Evolutionary conservation across 2,113 vertebrate species (phyloP), one percentile per base, ranked within the genome.

Genomic region (Catharus minimus): DNA sequence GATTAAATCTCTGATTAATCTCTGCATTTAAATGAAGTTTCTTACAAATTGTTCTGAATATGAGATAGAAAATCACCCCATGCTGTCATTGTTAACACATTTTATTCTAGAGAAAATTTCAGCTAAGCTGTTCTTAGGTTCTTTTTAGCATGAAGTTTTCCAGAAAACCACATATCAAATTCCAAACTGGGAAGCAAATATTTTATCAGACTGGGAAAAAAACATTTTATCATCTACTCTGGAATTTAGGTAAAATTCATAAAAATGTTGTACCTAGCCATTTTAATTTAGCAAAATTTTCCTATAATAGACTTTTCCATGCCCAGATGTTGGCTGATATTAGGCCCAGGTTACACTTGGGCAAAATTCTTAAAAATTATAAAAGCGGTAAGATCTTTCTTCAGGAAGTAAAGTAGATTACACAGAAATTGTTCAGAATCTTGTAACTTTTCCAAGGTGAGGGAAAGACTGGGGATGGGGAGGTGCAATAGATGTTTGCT

Each of bases 1-100:
- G 76, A 91, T 85, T 93, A 91, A 86, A 90, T 83, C 43, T 73
- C 68, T 90, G 87, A 89, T 89, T 84, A 71, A 71, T 86, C 24
- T 77, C 39, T 90, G 77, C 61, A 75, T 93, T 88, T 90, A 81
- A 88, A 88, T 86, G 36, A 83, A 58, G 27, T 66, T 95, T 90
- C 65, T 79, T 81, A 60, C 30, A 74, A 92, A 83, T 74, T 88
- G 66, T 71, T 83, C 72, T 47, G 50, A 80, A 55, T 80, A 74
- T 39, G 30, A 28, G 50, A 64, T 30, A 69, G 32, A 77, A 88
- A 86, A 74, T 62, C 30, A 84, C 5, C 11, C 11, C 3, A 47
- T 86, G 74, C 76, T 71, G 58, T 83, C 30, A 64, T 38, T 36
- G 17, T 67, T 81, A 83, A 71, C 41, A 60, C 21, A 24, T 81